Evolutionary conservation across 2,113 vertebrate species (phyloP), one percentile per base, ranked within the genome.

Genomic region (Sitta europaea): DNA sequence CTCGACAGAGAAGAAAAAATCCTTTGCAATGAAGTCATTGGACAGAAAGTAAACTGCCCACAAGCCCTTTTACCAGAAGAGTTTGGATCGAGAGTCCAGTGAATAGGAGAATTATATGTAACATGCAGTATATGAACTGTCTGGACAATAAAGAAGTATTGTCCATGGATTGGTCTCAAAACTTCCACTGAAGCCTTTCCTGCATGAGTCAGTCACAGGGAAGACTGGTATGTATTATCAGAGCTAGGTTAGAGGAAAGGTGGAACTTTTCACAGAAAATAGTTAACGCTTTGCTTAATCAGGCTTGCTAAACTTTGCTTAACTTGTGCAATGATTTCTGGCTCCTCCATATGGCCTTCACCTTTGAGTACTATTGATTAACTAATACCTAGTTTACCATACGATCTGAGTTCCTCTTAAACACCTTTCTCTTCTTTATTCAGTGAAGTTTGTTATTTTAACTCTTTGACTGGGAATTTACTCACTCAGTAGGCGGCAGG

Each of bases 201-300:
- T 45, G 51, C 47, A 54, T 90, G 92, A 95, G 74, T 95, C 93
- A 96, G 79, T 67, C 57, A 38, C 67, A 92, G 53, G 83, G 63
- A 88, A 90, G 72, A 81, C 28, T 12, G 11, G 57, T 71, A 35
- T 51, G 50, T 58, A 92, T 86, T 96, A 76, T 88, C 75, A 91
- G 48, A 88, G 76, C 72, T 73, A 96, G 84, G 63, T 96, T 96
- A 91, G 85, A 81, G 83, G 92, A 95, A 97, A 94, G 91, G 85
- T 95, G 90, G 76, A 96, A 90, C 78, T 96, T 95, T 97, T 97
- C 97, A 96, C 91, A 97, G 97, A 97, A 97, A 97, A 96, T 72
- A 97, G 96, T 97, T 97, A 97, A 97, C 96, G 58, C 81, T 96
- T 96, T 97, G 90, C 92, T 96, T 97, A 97, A 97, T 97, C 97